Evolutionary conservation across 1,140 invertebrate species (phyloP).

Genomic region (Mylabris phalerata): DNA sequence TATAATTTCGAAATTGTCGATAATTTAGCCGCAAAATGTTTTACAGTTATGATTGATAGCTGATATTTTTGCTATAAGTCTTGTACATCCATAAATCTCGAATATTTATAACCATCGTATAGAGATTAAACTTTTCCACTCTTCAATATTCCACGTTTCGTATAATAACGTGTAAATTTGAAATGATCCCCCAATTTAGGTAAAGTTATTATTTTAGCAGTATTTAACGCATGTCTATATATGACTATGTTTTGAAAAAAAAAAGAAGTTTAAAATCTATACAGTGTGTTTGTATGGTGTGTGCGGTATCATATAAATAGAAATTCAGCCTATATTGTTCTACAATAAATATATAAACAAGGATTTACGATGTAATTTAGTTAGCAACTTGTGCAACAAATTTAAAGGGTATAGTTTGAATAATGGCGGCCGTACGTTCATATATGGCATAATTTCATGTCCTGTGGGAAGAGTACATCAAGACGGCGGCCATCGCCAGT

Average conservation of each 20-base stretch:
- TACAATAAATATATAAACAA: slow-evolving; percentile 25
- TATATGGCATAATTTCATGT: slow-evolving; percentile 24
- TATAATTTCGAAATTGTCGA: slow-evolving; percentile 6
- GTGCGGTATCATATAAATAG: too few relatives aligned
- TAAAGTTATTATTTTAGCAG: too few relatives aligned
- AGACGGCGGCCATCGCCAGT: slow-evolving; percentile 6
- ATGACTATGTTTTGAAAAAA: too few relatives aligned
- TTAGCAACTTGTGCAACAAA: slow-evolving; percentile 28
- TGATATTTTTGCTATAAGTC: slow-evolving; percentile 12
- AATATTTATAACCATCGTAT: slow-evolving; percentile 10
- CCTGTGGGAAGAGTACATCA: slow-evolving; percentile 27
- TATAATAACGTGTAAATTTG: too few relatives aligned
- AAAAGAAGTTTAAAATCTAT: too few relatives aligned
- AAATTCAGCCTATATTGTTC: too few relatives aligned
- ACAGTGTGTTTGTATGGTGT: too few relatives aligned
- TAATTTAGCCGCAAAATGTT: neutral
- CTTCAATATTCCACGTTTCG: neutral
- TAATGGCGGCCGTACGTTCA: slow-evolving; percentile 26
- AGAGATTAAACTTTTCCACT: slow-evolving; percentile 1
- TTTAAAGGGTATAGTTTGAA: slow-evolving; percentile 29
- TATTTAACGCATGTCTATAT: too few relatives aligned
- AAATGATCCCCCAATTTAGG: too few relatives aligned
- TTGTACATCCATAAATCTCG: slow-evolving; percentile 4
- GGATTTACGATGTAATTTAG: slow-evolving; percentile 27
- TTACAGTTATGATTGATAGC: slow-evolving; percentile 12